These are phyloP conservation scores for Takifugu bimaculatus DNA, from an alignment of 2,113 vertebrate species.

Conservation along the genomic window DNA sequence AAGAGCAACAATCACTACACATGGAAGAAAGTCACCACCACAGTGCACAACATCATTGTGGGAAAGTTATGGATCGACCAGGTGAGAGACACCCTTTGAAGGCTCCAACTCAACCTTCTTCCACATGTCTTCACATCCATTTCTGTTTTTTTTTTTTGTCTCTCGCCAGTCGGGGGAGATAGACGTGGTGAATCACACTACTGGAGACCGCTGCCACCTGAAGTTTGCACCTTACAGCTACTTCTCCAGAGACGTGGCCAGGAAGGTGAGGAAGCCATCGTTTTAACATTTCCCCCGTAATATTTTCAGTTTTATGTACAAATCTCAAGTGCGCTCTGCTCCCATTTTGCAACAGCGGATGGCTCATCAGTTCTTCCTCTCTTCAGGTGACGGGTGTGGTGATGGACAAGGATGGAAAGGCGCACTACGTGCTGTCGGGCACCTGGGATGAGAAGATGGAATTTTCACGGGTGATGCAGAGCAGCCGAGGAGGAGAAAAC, in stretches of 20 bases:
- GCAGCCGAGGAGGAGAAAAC: conserved; percentile 77
- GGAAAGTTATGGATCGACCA: conserved; percentile 99
- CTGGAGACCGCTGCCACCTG: conserved; percentile 91
- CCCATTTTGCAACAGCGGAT: background rate
- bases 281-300: background rate
- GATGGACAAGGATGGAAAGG: conserved; percentile 84
- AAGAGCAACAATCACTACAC: conserved; percentile 91
- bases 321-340: too few species aligned
- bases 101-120: too few species aligned
- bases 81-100: conserved; percentile 68
- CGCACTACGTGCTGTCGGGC: conserved; percentile 87
- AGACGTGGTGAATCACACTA: conserved; percentile 91
- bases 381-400: conserved; percentile 91
- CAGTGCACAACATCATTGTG: conserved; percentile 97
- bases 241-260: conserved; percentile 91
- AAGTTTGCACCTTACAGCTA: conserved; percentile 98
- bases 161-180: conserved; percentile 89
- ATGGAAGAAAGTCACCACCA: conserved; percentile 98
- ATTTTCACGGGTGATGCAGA: conserved; percentile 82
- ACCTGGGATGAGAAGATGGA: conserved; percentile 99
- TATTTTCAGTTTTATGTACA: too few species aligned
- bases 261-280: conserved; percentile 80
- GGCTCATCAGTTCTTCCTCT: background rate
- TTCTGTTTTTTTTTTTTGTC: background rate
- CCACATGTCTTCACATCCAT: background rate